Evolutionary conservation across 2,113 vertebrate species (phyloP), one percentile per base, ranked within the genome.

Genomic region (Agelaius phoeniceus): DNA sequence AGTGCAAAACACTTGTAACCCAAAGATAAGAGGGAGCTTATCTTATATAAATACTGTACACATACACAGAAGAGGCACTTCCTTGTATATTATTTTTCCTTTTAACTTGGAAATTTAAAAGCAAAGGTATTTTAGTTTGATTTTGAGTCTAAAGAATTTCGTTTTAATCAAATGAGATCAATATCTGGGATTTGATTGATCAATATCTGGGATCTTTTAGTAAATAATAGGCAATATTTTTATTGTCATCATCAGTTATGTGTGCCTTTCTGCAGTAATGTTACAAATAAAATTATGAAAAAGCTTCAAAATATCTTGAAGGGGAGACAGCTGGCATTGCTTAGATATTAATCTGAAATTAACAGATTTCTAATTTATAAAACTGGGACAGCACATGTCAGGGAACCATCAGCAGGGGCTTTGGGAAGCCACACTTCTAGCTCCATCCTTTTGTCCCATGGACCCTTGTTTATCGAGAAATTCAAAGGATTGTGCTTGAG

Each of bases 231-330:
- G 69, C 58, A 88, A 87, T 91, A 68, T 80, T 97, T 97, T 90
- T 87, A 94, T 94, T 88, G 85, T 57, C 46, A 5, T 28, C 84
- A 74, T 95, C 96, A 94, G 66, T 94, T 95, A 78, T 1, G 7
- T 65, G 44, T 90, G 66, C 37, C 67, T 90, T 87, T 88, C 90
- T 92, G 73, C 39, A 91, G 59, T 84, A 68, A 87, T 54, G 52
- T 71, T 94, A 95, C 81, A 87, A 94, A 57, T 43, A 88, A 68
- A 96, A 91, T 93, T 76, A 62, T 78, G 61, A 79, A 80, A 91
- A 89, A 48, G 9, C 82, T 97, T 97, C 92, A 97, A 97, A 98
- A 82, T n/a, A 55, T 78, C 88, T 94, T 90, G 75, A 77, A 72
- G 78, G 43, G 46, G 43, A 95, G 81, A 87, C 62, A 93, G 95